Percentiles rank a stretch among this genome's conserved stretches.
Evolutionary conservation across 2,797 vertebrate genomes (phyloP).

Genomic region (Borostomias antarcticus): DNA sequence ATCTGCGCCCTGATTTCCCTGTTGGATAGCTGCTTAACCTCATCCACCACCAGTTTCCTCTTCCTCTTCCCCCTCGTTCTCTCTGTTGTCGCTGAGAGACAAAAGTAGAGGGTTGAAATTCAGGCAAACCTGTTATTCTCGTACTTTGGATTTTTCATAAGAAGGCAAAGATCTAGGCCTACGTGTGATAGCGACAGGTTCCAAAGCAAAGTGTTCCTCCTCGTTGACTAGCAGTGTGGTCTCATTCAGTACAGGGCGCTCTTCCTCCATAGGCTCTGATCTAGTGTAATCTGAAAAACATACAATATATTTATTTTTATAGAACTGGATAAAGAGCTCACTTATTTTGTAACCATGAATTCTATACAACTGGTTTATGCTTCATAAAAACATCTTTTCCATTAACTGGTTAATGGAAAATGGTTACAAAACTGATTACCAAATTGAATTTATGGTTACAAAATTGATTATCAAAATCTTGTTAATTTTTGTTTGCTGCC

Average conservation of each 20-base stretch:
- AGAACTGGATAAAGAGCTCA: neutral
- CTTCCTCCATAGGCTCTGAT: conserved; percentile 2
- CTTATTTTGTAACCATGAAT: too few relatives aligned
- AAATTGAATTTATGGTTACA: too few relatives aligned
- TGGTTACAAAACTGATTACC: too few relatives aligned
- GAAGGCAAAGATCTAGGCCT: conserved; percentile 26
- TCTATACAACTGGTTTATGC: too few relatives aligned
- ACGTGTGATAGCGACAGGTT: conserved; percentile 71
- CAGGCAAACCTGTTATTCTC: too few relatives aligned
- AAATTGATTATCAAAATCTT: too few relatives aligned
- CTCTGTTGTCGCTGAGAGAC: conserved; percentile 52
- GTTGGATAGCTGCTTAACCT: conserved; percentile 66
- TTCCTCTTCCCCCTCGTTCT: conserved; percentile 64
- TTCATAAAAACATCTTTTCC: neutral
- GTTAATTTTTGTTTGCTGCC: too few relatives aligned
- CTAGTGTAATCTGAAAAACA: conserved; percentile 41
- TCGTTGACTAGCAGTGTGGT: conserved; percentile 55
- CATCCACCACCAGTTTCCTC: conserved; percentile 73
- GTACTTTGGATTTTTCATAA: neutral
- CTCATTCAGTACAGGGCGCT: conserved; percentile 37
- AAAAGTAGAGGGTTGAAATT: neutral
- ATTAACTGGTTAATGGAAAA: too few relatives aligned
- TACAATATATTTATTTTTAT: too few relatives aligned
- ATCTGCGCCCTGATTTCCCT: conserved; percentile 69
- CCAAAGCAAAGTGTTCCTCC: conserved; percentile 68